These are phyloP conservation scores for Microplitis demolitor DNA, from an alignment of 1,140 invertebrate genomes.

Conservation along the genomic window DNA sequence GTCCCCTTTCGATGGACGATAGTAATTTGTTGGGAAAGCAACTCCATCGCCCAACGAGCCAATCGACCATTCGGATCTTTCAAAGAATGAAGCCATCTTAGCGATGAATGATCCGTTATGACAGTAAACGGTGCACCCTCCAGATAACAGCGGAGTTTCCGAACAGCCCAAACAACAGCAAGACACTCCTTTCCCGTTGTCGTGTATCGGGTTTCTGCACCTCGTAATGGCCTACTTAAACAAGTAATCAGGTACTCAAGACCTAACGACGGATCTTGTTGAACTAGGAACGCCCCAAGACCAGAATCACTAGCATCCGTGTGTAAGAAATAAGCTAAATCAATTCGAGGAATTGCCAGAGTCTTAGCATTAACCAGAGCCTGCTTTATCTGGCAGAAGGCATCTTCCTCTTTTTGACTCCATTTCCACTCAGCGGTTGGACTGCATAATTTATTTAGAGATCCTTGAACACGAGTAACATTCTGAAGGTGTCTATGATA, in stretches of 20 bases:
- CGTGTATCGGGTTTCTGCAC: neutral
- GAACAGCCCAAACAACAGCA: neutral
- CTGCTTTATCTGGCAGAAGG: too few relatives aligned
- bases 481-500: constrained; percentile 8
- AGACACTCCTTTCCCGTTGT: neutral
- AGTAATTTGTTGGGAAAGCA: neutral
- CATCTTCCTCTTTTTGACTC: constrained; percentile 11
- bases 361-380: too few relatives aligned
- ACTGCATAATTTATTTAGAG: constrained; percentile 1
- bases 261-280: too few relatives aligned
- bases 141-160: neutral
- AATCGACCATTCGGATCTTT: neutral
- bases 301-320: too few relatives aligned
- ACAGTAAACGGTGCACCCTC: neutral
- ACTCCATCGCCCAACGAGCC: neutral
- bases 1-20: neutral
- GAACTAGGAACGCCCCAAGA: neutral
- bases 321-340: too few relatives aligned
- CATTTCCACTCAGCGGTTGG: constrained; percentile 5
- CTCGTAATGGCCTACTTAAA: neutral
- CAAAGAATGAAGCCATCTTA: neutral
- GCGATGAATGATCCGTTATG: neutral
- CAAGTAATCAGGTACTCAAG: neutral
- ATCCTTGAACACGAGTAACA: neutral
- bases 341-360: too few relatives aligned